Evolutionary conservation across 2,113 vertebrate species (phyloP).

Genomic region (Podarcis cretensis): DNA sequence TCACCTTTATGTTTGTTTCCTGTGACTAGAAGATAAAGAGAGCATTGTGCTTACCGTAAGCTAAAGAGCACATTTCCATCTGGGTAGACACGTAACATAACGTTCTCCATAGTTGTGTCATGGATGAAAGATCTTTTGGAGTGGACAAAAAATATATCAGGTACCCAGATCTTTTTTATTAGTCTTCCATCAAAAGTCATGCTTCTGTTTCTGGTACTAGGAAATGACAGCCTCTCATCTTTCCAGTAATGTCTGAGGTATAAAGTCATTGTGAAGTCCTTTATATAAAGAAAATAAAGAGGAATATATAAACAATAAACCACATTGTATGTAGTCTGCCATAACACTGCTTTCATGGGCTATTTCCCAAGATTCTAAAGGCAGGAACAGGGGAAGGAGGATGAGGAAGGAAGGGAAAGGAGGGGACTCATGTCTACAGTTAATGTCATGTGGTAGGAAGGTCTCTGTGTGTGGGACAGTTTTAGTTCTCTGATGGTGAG

Average conservation of each 20-base stretch:
- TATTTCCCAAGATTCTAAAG: too few species aligned
- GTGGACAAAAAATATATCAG: constrained; percentile 98
- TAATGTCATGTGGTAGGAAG: too few species aligned
- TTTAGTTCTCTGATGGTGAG: too few species aligned
- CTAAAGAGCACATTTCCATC: constrained; percentile 97
- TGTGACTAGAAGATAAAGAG: neutral
- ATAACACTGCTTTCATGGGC: too few species aligned
- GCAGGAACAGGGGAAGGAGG: too few species aligned
- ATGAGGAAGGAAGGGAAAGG: too few species aligned
- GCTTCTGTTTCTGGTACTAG: constrained; percentile 95
- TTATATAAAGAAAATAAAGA: constrained; percentile 60
- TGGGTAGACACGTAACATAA: constrained; percentile 95
- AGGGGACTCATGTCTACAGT: too few species aligned
- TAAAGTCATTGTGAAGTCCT: constrained; percentile 98
- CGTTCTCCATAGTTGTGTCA: constrained; percentile 95
- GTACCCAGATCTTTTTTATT: constrained; percentile 99
- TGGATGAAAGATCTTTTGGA: constrained; percentile 98
- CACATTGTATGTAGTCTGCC: too few species aligned
- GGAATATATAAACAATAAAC: too few species aligned
- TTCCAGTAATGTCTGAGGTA: constrained; percentile 98
- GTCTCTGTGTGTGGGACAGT: too few species aligned
- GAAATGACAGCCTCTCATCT: constrained; percentile 92
- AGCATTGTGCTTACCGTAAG: constrained; percentile 82
- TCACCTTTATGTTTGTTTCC: too few species aligned
- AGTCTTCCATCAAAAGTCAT: constrained; percentile 97